Percentiles rank a stretch among this genome's conserved stretches.
Evolutionary conservation across 2,888 invertebrate species (phyloP).

Genomic region (Acleris holmiana): DNA sequence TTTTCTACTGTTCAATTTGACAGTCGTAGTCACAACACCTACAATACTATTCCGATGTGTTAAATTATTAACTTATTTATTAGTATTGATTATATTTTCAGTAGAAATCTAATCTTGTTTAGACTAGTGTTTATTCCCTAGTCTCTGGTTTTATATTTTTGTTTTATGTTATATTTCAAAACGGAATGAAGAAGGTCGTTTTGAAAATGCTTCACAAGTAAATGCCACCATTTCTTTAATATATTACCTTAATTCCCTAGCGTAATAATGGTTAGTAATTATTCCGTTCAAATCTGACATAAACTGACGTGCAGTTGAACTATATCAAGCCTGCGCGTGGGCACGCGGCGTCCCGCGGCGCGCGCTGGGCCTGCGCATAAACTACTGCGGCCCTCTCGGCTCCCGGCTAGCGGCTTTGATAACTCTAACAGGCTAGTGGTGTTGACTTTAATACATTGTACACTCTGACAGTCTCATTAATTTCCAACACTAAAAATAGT

Average conservation of each 20-base stretch:
- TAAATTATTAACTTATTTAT: no score
- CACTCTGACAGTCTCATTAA: constrained; percentile 40
- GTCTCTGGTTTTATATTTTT: no score
- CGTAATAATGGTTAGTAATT: constrained; percentile 36
- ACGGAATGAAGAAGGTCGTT: no score
- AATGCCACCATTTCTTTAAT: constrained; percentile 1
- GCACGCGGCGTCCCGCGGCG: constrained; percentile 31
- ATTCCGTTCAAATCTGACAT: constrained; percentile 33
- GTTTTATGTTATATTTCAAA: no score
- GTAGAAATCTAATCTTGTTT: no score
- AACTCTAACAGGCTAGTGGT: constrained; percentile 53
- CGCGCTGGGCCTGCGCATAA: constrained; percentile 44
- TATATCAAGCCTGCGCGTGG: constrained; percentile 27
- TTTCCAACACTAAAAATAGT: constrained; percentile 29
- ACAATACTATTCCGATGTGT: no score
- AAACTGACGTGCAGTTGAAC: constrained; percentile 32
- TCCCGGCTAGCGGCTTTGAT: constrained; percentile 61
- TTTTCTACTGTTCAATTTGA: no score
- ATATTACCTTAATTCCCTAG: constrained; percentile 22
- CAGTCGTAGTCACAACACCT: no score
- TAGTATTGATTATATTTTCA: no score
- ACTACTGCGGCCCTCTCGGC: constrained; percentile 35
- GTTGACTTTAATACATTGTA: constrained; percentile 60
- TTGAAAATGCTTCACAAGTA: no score
- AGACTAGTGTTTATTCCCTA: no score